Percentiles rank a stretch among this genome's conserved stretches.
These are phyloP conservation scores for Perca flavescens DNA, from an alignment of 2,113 vertebrate genomes.

Conservation along the genomic window DNA sequence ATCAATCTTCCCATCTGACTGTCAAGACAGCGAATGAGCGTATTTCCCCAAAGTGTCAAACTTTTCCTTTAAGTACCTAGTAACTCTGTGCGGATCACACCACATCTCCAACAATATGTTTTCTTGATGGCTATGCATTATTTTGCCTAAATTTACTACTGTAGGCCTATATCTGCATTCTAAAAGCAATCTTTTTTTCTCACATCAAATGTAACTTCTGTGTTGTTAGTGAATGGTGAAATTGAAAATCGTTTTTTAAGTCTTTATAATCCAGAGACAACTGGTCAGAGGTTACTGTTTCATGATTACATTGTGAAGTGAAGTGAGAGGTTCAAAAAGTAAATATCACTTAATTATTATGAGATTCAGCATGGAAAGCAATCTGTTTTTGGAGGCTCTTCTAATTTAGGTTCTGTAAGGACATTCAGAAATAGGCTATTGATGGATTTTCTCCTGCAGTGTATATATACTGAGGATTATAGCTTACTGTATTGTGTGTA, in stretches of 20 bases:
- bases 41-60: background rate
- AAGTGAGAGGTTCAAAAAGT: slow-evolving; percentile 31
- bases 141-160: background rate
- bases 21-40: background rate
- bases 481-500: slow-evolving; percentile 50
- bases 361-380: slow-evolving; percentile 41
- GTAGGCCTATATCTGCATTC: background rate
- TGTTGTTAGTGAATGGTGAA: slow-evolving; percentile 1
- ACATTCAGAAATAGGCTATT: slow-evolving; percentile 56
- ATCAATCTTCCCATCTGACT: background rate
- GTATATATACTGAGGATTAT: slow-evolving; percentile 67
- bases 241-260: slow-evolving; percentile 24
- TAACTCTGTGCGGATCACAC: background rate
- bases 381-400: slow-evolving; percentile 45
- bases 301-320: slow-evolving; percentile 7
- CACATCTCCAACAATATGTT: background rate
- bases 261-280: background rate
- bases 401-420: slow-evolving; percentile 56
- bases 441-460: slow-evolving; percentile 62
- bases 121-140: background rate
- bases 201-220: slow-evolving; percentile 5
- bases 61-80: background rate
- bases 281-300: slow-evolving; percentile 9
- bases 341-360: slow-evolving; percentile 31
- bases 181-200: slow-evolving; percentile 15